Evolutionary conservation across 2,113 vertebrate species (phyloP), one percentile per base, ranked within the genome.

Genomic region (Trichechus manatus): DNA sequence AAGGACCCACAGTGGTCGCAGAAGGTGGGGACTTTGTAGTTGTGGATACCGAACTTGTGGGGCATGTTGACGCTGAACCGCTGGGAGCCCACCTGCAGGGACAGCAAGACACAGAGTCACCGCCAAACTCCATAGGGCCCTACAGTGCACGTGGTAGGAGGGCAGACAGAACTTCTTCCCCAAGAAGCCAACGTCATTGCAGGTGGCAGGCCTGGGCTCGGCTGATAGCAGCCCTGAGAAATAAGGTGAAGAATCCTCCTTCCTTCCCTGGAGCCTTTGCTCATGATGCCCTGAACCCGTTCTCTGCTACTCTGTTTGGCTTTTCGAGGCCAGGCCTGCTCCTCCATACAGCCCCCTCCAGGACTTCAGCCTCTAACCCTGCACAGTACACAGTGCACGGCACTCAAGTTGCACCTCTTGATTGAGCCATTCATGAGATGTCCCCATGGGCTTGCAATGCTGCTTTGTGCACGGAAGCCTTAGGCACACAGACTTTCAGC

Each of bases 21-120:
- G 99, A 99, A 99, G 75, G 99, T 99, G 96, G 99, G 99, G 74
- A 99, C 99, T 99, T 99, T 99, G 98, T 99, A 99, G 99, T 99
- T 99, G 98, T 99, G 99, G 98, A 99, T 99, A 95, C 99, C 99
- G 97, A 99, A 99, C 98, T 99, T 99, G 98, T 99, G 99, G 97
- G 99, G 99, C 99, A 99, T 99, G 98, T 99, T 99, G 98, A 99
- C 99, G 92, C 99, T 99, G 98, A 99, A 99, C 93, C 99, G 99
- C 98, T 99, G 99, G 50, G 99, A 99, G 94, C 99, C 99, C 98
- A 99, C 99, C 99, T 99, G 98, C 97, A 98, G 97, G 95, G 97
- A 98, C 63, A 93, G 96, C 89, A 98, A 85, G 98, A 94, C 96
- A 98, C 72, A 97, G 9, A 10, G 19, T 83, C 96, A 74, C 89